A percentile compares a stretch with the other conserved stretches of the same genome.
Evolutionary conservation across 2,888 invertebrate species (phyloP).

Genomic region (Athetis lepigone): DNA sequence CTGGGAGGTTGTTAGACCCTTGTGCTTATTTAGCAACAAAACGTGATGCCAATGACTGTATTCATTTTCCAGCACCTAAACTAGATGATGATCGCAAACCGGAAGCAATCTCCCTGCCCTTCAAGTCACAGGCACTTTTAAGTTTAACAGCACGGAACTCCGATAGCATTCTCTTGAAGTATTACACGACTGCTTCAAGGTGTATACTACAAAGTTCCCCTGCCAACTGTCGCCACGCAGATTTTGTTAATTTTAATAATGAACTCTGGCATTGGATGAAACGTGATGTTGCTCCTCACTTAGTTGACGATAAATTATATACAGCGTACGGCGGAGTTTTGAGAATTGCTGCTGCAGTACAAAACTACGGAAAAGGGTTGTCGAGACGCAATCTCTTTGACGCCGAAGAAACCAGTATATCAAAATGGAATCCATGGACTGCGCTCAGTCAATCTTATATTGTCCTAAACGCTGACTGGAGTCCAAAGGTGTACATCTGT

Average conservation of each 20-base stretch:
- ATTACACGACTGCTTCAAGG: slow-evolving; percentile 81
- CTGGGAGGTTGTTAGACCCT: slow-evolving; percentile 75
- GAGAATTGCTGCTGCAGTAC: slow-evolving; percentile 84
- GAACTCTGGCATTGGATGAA: slow-evolving; percentile 88
- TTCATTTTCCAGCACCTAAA: slow-evolving; percentile 80
- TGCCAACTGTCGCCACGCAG: slow-evolving; percentile 78
- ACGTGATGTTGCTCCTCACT: slow-evolving; percentile 82
- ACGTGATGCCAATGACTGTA: slow-evolving; percentile 80
- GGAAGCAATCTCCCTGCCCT: slow-evolving; percentile 80
- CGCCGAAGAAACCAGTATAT: slow-evolving; percentile 57
- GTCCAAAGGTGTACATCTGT: slow-evolving; percentile 74
- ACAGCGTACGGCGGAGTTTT: slow-evolving; percentile 83
- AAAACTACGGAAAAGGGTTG: slow-evolving; percentile 82
- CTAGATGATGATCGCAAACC: slow-evolving; percentile 77
- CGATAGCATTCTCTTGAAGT: slow-evolving; percentile 80
- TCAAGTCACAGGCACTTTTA: slow-evolving; percentile 78
- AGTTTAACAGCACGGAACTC: slow-evolving; percentile 77
- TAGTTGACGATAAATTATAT: slow-evolving; percentile 82
- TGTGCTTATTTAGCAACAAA: slow-evolving; percentile 77
- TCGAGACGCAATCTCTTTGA: slow-evolving; percentile 80
- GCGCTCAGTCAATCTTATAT: slow-evolving; percentile 72
- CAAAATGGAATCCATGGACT: slow-evolving; percentile 80
- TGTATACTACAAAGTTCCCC: slow-evolving; percentile 83
- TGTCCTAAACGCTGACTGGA: slow-evolving; percentile 77
- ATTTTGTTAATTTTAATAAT: slow-evolving; percentile 84